Conservation (phyloP, 2,113 vertebrate species). For the Sprattus sprattus region DNA sequence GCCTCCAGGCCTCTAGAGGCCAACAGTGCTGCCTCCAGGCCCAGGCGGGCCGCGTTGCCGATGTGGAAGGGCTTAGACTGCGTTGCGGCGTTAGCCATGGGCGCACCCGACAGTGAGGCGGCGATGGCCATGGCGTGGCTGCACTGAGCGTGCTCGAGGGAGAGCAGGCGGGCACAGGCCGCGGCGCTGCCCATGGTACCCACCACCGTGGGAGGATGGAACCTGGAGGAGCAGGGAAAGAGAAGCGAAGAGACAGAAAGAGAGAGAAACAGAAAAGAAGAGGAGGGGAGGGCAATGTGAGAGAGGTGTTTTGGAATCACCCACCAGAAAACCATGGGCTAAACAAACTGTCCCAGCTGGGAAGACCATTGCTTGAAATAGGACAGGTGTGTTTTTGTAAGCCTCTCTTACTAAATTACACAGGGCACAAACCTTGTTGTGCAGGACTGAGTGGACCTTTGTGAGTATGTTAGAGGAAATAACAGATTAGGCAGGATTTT, state of each 20-base stretch:
- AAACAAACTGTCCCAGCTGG: constrained; percentile 1
- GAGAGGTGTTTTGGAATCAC: constrained; percentile 23
- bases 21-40: constrained; percentile 82
- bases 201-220: constrained; percentile 85
- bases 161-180: constrained; percentile 76
- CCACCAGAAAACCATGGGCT: background rate
- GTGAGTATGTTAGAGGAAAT: constrained; percentile 39
- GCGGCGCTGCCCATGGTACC: constrained; percentile 86
- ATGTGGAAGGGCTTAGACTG: constrained; percentile 85
- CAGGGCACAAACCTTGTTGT: background rate
- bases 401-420: constrained; percentile 5
- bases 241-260: background rate
- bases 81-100: constrained; percentile 89
- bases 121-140: constrained; percentile 81
- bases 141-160: constrained; percentile 68
- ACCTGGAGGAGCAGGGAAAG: constrained; percentile 62
- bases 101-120: constrained; percentile 81
- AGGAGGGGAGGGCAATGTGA: background rate
- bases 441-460: constrained; percentile 9
- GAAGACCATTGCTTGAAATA: background rate
- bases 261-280: background rate
- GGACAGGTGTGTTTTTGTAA: background rate
- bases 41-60: constrained; percentile 80
- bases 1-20: constrained; percentile 81
- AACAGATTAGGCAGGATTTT: constrained; percentile 27